Evolutionary conservation across 2,797 vertebrate species (phyloP), one percentile per base, ranked within the genome.

Genomic region (Luscinia megarhynchos): DNA sequence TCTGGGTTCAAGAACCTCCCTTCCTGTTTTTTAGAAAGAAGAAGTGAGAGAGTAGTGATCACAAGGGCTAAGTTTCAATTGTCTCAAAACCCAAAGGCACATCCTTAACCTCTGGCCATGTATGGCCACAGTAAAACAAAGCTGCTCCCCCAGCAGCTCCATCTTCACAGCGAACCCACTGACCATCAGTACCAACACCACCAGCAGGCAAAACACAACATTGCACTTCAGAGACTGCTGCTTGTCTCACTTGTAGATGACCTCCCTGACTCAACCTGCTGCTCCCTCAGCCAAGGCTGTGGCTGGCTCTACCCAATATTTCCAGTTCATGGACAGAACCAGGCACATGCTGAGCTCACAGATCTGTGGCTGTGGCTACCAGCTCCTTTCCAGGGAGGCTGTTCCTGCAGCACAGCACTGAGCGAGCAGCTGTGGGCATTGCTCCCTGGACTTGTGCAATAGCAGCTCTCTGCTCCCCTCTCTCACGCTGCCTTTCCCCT

Each of bases 1-100:
- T 54, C 68, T 78, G 34, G 24, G 69, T 53, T 53, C 73, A 84
- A 81, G 6, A 61, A 73, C 74, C 34, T 63, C 72, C 26, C 62
- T 94, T 96, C 93, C 74, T 75, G 41, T 87, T 93, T 74, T 84
- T 75, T 8, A 63, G 50, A 91, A 87, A 91, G 84, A 72, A 92
- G 90, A 85, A 89, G 59, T 36, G 54, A 87, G 63, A 78, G 51
- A 20, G 41, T 22, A 94, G 70, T 17, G 36, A 80, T 61, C 84
- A 79, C 55, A 87, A 67, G 66, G 66, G 61, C 7, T 34, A 54
- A 58, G n/a, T 54, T 92, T 87, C 59, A 69, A 51, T 51, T 29
- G 38, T 40, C 77, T 94, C 77, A 67, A 40, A 68, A 78, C n/a
- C 13, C 27, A 19, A 79, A 76, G 26, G 36, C n/a, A 64, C 30